Percentiles rank a stretch among this genome's conserved stretches.
phyloP scores from a whole-genome alignment of 2,888 invertebrate species.

The Drosophila recens region DNA sequence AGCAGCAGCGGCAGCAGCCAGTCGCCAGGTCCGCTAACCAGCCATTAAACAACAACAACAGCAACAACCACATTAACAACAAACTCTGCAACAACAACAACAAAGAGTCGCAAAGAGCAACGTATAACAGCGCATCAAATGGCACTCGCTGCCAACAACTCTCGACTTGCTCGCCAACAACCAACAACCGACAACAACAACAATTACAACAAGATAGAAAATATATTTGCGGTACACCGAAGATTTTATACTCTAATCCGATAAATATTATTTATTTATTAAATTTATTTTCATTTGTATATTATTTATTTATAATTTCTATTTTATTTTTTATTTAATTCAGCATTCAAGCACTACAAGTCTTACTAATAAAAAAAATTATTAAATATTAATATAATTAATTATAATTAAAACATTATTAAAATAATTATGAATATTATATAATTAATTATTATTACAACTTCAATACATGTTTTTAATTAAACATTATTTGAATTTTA shows the following conservation, averaged over 20 bases:
- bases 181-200: constrained; percentile 11
- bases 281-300: neutral
- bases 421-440: no score
- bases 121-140: constrained; percentile 67
- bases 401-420: no score
- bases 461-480: no score
- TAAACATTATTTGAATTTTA: no score
- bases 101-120: constrained; percentile 40
- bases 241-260: neutral
- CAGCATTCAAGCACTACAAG: no score
- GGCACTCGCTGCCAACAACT: constrained; percentile 70
- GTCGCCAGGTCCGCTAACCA: constrained; percentile 62
- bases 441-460: no score
- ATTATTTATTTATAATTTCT: neutral
- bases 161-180: constrained; percentile 41
- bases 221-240: neutral
- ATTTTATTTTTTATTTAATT: no score
- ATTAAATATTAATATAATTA: no score
- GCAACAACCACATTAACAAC: constrained; percentile 20
- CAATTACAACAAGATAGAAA: constrained; percentile 6
- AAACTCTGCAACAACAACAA: constrained; percentile 19
- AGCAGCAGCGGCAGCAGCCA: constrained; percentile 32
- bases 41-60: constrained; percentile 50
- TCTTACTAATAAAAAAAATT: no score
- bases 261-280: neutral